Evolutionary conservation across 1,140 invertebrate genomes (phyloP), one percentile per base, ranked within the genome.

Genomic region (Calliphora vicina): DNA sequence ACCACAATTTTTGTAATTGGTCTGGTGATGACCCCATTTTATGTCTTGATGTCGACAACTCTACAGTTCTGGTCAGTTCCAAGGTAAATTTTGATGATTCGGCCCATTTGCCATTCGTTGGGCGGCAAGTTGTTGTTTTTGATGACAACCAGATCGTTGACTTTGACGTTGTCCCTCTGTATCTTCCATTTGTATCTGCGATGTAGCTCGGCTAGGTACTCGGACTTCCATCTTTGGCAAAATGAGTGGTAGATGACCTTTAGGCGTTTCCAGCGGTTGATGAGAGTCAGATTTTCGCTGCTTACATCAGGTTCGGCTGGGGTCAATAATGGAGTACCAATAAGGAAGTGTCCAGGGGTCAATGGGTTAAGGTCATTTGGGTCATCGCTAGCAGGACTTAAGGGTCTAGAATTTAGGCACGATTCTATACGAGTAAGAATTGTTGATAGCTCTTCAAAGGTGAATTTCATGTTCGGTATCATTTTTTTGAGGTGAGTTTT

Each of bases 301-400:
- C 25, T 27, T 26, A 73, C 20, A 23, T 82, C 72, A 4, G 71
- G 42, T 50, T 74, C 35, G 1, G 82, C 71, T 20, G 50, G 27
- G 13, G n/a, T 57, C 72, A 57, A n/a, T n/a, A 83, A 27, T 42
- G 82, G 26, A 12, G 8, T 80, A 35, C 74, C 82, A 25, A 23
- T 35, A 25, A 83, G 23, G 23, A 83, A 83, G 23, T 83, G 82
- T 80, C 82, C 57, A 26, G 82, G 82, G 6, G 29, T 83, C 25
- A 83, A 29, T 29, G 17, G 82, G 50, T 26, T 74, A n/a, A 50
- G 72, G 74, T 8, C 50, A 15, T 15, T 80, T 15, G 82, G 74
- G 15, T 83, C 82, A 35, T 83, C 82, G 20, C 26, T 80, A 50
- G 43, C n/a, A 1, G 74, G 82, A 20, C 29, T 78, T 27, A 80